Evolutionary conservation across 2,797 vertebrate genomes (phyloP).

Genomic region (Champsocephalus esox): DNA sequence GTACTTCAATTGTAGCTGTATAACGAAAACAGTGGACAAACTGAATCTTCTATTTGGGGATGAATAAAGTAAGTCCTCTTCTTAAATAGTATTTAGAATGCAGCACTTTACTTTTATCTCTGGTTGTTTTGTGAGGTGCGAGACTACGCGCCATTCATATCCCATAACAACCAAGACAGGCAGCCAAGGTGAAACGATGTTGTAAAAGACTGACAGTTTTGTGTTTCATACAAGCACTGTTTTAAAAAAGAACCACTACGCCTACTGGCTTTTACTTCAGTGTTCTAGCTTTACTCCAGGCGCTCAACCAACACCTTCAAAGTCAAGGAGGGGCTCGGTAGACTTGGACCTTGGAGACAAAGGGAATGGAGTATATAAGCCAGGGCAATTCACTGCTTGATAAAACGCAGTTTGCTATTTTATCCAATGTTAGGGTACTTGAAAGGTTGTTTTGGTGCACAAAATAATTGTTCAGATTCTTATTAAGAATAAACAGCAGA

Average conservation of each 20-base stretch:
- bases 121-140: no score
- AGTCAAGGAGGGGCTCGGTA: conserved; percentile 20
- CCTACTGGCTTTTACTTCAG: conserved; percentile 22
- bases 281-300: neutral
- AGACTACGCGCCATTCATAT: neutral
- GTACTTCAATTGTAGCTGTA: no score
- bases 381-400: conserved; percentile 17
- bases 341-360: conserved; percentile 28
- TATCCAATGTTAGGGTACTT: neutral
- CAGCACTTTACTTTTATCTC: no score
- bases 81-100: no score
- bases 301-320: conserved; percentile 20
- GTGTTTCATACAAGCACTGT: neutral
- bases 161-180: conserved; percentile 6
- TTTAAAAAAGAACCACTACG: neutral
- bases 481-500: conserved; percentile 34
- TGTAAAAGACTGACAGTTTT: conserved; percentile 8
- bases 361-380: conserved; percentile 19
- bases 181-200: conserved; percentile 6
- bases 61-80: no score
- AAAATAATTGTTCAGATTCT: conserved; percentile 36
- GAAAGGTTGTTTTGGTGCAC: conserved; percentile 36
- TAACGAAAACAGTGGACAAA: no score
- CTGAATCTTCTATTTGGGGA: no score
- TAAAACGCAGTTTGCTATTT: conserved; percentile 12